These are phyloP conservation scores for Escarpia spicata DNA, from an alignment of 2,888 invertebrate genomes.

Conservation along the genomic window DNA sequence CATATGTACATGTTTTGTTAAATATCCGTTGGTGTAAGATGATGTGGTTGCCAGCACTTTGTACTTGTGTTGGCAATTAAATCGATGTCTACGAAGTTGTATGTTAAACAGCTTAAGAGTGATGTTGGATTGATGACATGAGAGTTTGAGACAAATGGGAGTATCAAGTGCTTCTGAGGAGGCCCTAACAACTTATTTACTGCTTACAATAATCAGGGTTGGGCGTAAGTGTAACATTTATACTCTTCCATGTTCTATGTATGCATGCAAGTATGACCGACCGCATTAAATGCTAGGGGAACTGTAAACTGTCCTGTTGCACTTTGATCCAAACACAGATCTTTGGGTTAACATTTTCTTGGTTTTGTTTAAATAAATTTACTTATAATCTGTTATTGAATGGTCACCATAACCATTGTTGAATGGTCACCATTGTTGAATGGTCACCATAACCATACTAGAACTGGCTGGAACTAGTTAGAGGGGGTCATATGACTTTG, in stretches of 20 bases:
- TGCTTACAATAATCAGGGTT: conserved; percentile 13
- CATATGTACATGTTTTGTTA: not conserved
- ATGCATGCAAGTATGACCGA: not conserved
- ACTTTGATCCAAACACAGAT: not conserved
- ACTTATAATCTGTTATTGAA: not conserved
- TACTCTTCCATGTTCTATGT: not conserved
- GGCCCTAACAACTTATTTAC: not conserved
- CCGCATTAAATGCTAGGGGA: not conserved
- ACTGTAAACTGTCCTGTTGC: not conserved
- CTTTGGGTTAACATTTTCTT: not conserved
- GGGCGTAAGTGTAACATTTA: not conserved
- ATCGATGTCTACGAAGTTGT: too few relatives aligned
- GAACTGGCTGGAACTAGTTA: not conserved
- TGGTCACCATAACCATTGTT: not conserved
- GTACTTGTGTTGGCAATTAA: too few relatives aligned
- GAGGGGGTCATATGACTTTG: not conserved
- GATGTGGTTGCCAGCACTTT: not conserved
- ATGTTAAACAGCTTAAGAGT: not conserved
- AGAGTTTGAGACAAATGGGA: not conserved
- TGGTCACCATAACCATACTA: conserved; percentile 2
- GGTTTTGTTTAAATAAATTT: not conserved
- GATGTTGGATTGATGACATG: not conserved
- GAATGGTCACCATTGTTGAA: not conserved
- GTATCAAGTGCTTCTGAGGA: not conserved
- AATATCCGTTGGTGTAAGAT: not conserved